Conservation (phyloP, 2,888 invertebrate species). For the Julus scanicus region DNA sequence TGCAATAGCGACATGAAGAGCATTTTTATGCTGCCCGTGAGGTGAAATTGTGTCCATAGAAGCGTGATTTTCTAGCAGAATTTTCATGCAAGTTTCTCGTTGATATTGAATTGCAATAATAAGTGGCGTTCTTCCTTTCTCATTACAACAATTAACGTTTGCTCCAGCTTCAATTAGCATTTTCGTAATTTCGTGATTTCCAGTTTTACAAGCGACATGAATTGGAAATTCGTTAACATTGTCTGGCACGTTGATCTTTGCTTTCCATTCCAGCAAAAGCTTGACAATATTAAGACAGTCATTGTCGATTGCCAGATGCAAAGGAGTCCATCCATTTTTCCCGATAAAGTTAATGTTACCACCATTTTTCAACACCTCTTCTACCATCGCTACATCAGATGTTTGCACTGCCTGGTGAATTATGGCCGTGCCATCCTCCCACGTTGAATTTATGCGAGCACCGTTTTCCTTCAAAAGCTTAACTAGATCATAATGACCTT, state of each 20-base stretch:
- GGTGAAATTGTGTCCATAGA: neutral
- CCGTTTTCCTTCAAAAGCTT: neutral
- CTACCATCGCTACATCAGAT: neutral
- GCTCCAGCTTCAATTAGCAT: neutral
- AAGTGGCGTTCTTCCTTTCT: neutral
- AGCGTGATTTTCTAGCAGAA: neutral
- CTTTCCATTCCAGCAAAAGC: neutral
- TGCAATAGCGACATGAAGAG: neutral
- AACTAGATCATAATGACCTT: neutral
- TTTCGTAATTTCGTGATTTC: neutral
- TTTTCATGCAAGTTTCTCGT: neutral
- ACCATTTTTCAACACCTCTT: constrained; percentile 73
- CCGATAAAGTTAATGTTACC: constrained; percentile 78
- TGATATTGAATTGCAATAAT: neutral
- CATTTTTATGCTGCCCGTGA: neutral
- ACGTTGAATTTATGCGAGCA: neutral
- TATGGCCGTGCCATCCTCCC: neutral
- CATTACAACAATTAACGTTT: neutral
- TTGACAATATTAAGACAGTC: neutral
- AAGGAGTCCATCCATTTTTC: constrained; percentile 66
- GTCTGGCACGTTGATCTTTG: neutral
- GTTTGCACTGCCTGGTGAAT: neutral
- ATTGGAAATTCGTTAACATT: neutral
- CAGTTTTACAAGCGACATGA: neutral
- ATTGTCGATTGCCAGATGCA: constrained; percentile 28